Evolutionary conservation across 2,888 invertebrate species (phyloP), one percentile per base, ranked within the genome.

Genomic region (Dolichomitus sp.): DNA sequence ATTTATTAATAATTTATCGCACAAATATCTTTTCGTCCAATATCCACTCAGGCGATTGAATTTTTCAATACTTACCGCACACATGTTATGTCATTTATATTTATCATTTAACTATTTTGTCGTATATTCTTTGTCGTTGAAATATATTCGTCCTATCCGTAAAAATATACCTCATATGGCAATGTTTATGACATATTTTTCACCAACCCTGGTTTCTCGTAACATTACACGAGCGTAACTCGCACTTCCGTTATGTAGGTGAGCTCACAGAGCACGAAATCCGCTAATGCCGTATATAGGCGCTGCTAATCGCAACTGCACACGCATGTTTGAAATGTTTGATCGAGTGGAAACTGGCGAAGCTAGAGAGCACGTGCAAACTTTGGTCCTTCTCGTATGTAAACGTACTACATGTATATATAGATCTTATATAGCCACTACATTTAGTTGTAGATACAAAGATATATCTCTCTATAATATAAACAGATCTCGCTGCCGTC

Each of bases 241-340:
- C 12, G 57, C 14, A n/a, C 27, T 2, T 57, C 57, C 14, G 12
- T 57, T 23, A 30, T n/a, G 57, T 19, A n/a, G 50, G 50, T 52
- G 50, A 52, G 50, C 9, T 17, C 27, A 23, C 23, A 54, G 3
- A 12, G 23, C 54, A 27, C 54, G 50, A 19, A 19, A 19, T 19
- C 50, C 19, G 2, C 50, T 11, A 0, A 11, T 9, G 23, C 23
- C 52, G 27, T 54, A 1, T 9, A 27, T 17, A 14, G 2, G 0
- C 6, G 37, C 48, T 4, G 65, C 75, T 75, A 75, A 75, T 75
- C 66, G 66, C 37, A 19, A 57, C 54, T 65, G 75, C 19, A 57
- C 75, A 66, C 54, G 66, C 66, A 57, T 66, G 66, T 66, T 75
- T 57, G 33, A 48, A 66, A 75, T 75, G 75, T 66, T 57, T 66